Percentiles rank a stretch among this genome's conserved stretches.
Evolutionary conservation across 2,797 vertebrate species (phyloP).

Genomic region (Dipus sagitta): DNA sequence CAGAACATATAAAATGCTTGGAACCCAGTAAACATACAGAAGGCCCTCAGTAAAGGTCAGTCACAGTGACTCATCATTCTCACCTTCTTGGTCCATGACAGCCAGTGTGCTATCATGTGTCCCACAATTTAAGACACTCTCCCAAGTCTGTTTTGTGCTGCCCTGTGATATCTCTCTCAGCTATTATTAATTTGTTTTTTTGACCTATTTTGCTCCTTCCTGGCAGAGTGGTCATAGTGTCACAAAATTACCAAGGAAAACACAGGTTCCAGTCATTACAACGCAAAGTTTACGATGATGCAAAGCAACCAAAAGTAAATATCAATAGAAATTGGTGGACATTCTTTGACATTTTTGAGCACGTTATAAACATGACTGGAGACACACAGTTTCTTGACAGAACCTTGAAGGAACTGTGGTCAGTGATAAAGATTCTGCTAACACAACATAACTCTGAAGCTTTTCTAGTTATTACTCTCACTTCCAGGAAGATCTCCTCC

Average conservation of each 20-base stretch:
- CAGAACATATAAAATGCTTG: background rate
- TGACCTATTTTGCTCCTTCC: constrained; percentile 47
- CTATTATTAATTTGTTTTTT: constrained; percentile 50
- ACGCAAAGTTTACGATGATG: constrained; percentile 47
- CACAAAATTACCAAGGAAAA: constrained; percentile 48
- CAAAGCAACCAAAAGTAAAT: constrained; percentile 59
- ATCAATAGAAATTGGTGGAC: constrained; percentile 50
- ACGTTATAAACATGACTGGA: constrained; percentile 34
- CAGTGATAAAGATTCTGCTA: background rate
- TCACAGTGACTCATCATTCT: background rate
- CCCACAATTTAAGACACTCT: background rate
- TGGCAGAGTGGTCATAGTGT: background rate
- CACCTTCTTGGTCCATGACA: background rate
- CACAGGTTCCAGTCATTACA: constrained; percentile 42
- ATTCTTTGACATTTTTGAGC: constrained; percentile 62
- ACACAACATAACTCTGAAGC: constrained; percentile 22
- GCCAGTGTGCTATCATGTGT: background rate
- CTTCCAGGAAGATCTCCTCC: constrained; percentile 20
- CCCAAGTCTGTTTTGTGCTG: background rate
- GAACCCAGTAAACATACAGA: background rate
- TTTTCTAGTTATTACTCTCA: background rate
- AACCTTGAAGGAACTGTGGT: background rate
- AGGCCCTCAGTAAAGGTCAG: background rate
- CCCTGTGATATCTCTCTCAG: constrained; percentile 53
- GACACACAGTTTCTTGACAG: background rate